Conservation (phyloP, 2,797 vertebrate species). For the Labroides dimidiatus region DNA sequence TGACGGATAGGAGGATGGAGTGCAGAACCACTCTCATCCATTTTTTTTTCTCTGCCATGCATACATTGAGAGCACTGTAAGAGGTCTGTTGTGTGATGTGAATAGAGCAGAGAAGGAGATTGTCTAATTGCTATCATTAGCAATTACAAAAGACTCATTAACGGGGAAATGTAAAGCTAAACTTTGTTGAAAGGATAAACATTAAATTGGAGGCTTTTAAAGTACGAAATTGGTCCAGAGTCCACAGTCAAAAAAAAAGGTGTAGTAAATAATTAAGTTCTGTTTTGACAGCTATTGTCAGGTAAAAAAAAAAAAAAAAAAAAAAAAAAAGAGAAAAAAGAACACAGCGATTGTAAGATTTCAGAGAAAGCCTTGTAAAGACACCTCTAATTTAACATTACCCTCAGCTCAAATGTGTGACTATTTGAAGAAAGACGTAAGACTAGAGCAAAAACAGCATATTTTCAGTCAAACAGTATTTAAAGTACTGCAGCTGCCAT, state of each 20-base stretch:
- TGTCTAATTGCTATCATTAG: constrained; percentile 64
- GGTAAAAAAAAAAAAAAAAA: constrained; percentile 48
- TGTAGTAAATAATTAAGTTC: constrained; percentile 16
- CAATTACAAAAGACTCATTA: constrained; percentile 65
- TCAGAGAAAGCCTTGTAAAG: constrained; percentile 36
- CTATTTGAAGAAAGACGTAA: constrained; percentile 40
- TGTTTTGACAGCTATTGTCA: constrained; percentile 6
- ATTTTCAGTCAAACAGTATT: constrained; percentile 52
- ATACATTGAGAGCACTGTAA: constrained; percentile 48
- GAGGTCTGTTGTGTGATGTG: constrained; percentile 53
- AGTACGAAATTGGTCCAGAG: constrained; percentile 17
- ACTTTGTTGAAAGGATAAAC: constrained; percentile 37
- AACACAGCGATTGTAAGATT: constrained; percentile 50
- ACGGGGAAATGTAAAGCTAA: constrained; percentile 49
- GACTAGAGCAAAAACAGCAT: constrained; percentile 50
- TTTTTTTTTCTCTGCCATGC: constrained; percentile 44
- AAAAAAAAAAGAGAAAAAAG: constrained; percentile 42
- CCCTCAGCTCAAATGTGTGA: constrained; percentile 52
- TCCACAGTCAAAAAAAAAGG: constrained; percentile 14
- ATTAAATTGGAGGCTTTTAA: constrained; percentile 15
- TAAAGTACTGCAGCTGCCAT: constrained; percentile 55
- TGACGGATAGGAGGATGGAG: constrained; percentile 63
- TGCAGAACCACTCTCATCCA: constrained; percentile 41
- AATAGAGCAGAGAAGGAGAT: constrained; percentile 52
- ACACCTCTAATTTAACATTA: constrained; percentile 65